A percentile compares a stretch with the other conserved stretches of the same genome.
Evolutionary conservation across 2,113 vertebrate species (phyloP).

Genomic region (Suricata suricatta): DNA sequence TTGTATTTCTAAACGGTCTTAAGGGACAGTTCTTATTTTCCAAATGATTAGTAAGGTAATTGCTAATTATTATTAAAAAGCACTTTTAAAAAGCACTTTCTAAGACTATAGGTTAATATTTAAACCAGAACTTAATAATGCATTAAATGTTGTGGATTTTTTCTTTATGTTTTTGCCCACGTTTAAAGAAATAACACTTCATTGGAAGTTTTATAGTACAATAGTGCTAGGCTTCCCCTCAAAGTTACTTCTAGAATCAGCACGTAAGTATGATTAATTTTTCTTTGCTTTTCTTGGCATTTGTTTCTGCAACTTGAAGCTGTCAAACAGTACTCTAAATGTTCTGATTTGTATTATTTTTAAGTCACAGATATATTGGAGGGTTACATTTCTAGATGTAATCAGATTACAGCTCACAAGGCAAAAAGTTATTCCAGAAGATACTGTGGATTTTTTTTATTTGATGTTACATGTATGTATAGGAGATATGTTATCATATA

Average conservation of each 20-base stretch:
- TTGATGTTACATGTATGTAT: background rate
- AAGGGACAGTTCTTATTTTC: slow-evolving; percentile 24
- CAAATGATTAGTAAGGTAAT: background rate
- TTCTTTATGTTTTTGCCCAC: background rate
- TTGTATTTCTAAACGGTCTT: background rate
- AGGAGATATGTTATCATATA: background rate
- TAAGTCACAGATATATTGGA: slow-evolving; percentile 17
- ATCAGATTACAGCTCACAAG: slow-evolving; percentile 36
- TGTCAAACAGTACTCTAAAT: slow-evolving; percentile 48
- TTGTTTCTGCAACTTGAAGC: slow-evolving; percentile 64
- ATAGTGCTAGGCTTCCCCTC: background rate
- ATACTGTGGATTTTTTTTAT: background rate
- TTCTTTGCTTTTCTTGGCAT: slow-evolving; percentile 68
- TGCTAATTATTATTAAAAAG: background rate
- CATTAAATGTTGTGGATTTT: background rate
- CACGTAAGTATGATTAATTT: slow-evolving; percentile 34
- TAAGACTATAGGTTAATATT: slow-evolving; percentile 24
- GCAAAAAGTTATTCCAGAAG: background rate
- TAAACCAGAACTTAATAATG: slow-evolving; percentile 21
- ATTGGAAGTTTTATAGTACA: slow-evolving; percentile 20
- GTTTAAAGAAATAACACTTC: background rate
- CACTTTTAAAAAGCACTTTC: background rate
- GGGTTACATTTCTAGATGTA: background rate
- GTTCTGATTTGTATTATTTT: slow-evolving; percentile 52
- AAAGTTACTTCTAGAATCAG: slow-evolving; percentile 47